A percentile compares a stretch with the other conserved stretches of the same genome.
Evolutionary conservation across 2,888 invertebrate species (phyloP).

Genomic region (Elmis aenea): DNA sequence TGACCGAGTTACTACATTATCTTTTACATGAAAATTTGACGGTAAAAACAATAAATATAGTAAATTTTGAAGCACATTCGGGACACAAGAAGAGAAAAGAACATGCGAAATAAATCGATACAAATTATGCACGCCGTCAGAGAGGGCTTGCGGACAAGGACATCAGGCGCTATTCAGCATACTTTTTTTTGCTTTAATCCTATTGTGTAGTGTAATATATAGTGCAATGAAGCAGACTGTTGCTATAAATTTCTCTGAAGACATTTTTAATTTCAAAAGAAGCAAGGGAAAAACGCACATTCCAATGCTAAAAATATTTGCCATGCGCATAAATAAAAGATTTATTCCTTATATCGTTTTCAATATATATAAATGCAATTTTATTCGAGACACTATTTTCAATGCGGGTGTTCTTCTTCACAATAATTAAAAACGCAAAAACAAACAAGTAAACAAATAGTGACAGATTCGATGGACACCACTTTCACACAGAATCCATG

Average conservation of each 20-base stretch:
- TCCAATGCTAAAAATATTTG: conserved; percentile 12
- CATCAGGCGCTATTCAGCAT: conserved; percentile 23
- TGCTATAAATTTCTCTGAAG: conserved; percentile 39
- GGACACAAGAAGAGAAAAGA: conserved; percentile 5
- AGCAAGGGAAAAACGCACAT: conserved; percentile 18
- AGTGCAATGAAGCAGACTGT: conserved; percentile 38
- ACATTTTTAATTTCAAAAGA: conserved; percentile 36
- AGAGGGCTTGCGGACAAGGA: conserved; percentile 21
- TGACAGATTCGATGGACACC: no score
- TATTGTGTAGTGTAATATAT: conserved; percentile 44
- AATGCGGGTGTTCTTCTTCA: conserved; percentile 12
- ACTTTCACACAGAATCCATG: no score
- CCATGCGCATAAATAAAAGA: conserved; percentile 17
- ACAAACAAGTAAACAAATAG: no score
- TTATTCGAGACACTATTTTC: conserved; percentile 4
- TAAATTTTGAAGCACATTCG: no score
- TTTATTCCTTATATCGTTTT: conserved; percentile 5
- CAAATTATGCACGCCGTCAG: conserved; percentile 26
- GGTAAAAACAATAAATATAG: no score
- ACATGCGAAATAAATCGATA: conserved; percentile 20
- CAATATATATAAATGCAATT: conserved; percentile 5
- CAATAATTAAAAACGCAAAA: no score
- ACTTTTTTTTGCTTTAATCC: conserved; percentile 40
- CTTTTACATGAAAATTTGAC: no score
- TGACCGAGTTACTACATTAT: no score